These are phyloP conservation scores for Porphyrio hochstetteri DNA, from an alignment of 2,113 vertebrate species.

Conservation along the genomic window DNA sequence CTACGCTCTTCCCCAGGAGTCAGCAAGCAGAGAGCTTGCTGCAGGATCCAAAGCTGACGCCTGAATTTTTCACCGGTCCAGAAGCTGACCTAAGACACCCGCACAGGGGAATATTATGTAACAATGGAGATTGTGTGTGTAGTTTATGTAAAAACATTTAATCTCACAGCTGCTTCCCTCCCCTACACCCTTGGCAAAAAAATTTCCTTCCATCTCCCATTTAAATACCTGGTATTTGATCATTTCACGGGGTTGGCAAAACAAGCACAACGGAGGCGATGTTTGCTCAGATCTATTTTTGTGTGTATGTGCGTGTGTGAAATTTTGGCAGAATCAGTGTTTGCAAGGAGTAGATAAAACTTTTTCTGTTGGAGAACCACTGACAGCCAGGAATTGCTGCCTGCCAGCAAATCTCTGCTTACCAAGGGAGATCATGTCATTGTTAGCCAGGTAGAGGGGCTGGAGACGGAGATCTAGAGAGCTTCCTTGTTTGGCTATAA, in stretches of 20 bases:
- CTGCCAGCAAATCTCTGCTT: constrained; percentile 76
- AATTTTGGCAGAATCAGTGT: constrained; percentile 75
- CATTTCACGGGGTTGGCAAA: constrained; percentile 70
- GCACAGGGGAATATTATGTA: background rate
- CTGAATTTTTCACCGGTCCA: background rate
- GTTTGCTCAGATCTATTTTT: constrained; percentile 72
- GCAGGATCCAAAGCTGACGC: background rate
- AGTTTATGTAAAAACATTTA: constrained; percentile 57
- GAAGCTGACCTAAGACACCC: constrained; percentile 8
- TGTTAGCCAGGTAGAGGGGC: constrained; percentile 72
- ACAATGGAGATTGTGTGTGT: constrained; percentile 32
- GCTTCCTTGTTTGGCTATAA: constrained; percentile 63
- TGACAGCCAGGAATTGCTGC: constrained; percentile 65
- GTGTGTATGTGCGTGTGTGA: constrained; percentile 2
- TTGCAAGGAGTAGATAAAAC: constrained; percentile 81
- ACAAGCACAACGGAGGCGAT: constrained; percentile 70
- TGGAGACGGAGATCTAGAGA: constrained; percentile 35
- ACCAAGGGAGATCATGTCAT: constrained; percentile 63
- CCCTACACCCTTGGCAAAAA: background rate
- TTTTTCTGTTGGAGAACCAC: constrained; percentile 66
- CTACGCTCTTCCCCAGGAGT: background rate
- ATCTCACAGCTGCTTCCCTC: constrained; percentile 51
- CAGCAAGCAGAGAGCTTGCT: background rate
- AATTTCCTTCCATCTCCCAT: constrained; percentile 7
- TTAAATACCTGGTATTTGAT: constrained; percentile 67